phyloP scores from a whole-genome alignment of 2,113 vertebrate genomes.

The Saguinus midas region DNA sequence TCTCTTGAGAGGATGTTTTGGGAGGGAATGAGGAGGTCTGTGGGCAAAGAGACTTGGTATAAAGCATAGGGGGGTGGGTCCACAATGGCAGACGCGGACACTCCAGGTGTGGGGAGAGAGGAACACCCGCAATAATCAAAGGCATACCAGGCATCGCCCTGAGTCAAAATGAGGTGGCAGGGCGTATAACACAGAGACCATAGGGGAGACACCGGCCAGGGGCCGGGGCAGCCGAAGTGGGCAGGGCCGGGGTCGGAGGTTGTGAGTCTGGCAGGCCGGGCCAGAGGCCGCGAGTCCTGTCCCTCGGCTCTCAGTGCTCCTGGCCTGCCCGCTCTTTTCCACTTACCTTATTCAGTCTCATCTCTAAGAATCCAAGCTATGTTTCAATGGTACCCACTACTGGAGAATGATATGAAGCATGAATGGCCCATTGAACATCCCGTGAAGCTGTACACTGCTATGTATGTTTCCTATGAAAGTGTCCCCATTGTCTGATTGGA shows the following conservation, averaged over 20 bases:
- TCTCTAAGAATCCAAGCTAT: background rate
- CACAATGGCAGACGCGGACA: background rate
- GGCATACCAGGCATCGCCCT: slow-evolving; percentile 7
- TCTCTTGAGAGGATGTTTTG: slow-evolving; percentile 18
- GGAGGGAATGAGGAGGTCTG: background rate
- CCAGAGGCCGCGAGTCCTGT: slow-evolving; percentile 33
- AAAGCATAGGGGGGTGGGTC: slow-evolving; percentile 24
- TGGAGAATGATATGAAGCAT: background rate
- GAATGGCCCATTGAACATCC: background rate
- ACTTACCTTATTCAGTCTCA: background rate
- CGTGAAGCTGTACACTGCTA: background rate
- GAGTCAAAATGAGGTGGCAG: slow-evolving; percentile 40
- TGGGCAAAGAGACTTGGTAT: slow-evolving; percentile 13
- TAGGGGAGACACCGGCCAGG: background rate
- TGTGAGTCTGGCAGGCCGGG: background rate
- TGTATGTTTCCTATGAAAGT: background rate
- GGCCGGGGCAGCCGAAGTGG: background rate
- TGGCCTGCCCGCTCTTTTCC: slow-evolving; percentile 42
- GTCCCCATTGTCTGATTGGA: background rate
- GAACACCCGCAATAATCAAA: background rate
- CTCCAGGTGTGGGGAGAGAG: background rate
- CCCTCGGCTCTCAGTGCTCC: slow-evolving; percentile 52
- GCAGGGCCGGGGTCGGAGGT: slow-evolving; percentile 9
- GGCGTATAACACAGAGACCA: slow-evolving; percentile 20
- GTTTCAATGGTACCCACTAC: background rate